Percentiles rank a stretch among this genome's conserved stretches.
These are phyloP conservation scores for Aramus guarauna DNA, from an alignment of 2,113 vertebrate genomes.

Conservation along the genomic window DNA sequence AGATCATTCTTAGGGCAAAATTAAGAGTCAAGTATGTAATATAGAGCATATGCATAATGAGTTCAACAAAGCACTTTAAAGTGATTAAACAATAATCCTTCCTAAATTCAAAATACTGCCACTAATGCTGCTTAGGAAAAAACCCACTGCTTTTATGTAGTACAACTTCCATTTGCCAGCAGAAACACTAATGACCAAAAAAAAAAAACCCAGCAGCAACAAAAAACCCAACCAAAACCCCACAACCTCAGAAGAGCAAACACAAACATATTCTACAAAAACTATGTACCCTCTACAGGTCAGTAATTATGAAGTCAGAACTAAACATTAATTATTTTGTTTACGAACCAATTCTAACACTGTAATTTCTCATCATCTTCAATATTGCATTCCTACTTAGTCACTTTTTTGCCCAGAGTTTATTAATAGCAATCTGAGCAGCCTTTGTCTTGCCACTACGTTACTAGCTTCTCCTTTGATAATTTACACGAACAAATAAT, in stretches of 20 bases:
- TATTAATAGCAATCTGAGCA: background rate
- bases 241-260: background rate
- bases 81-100: constrained; percentile 38
- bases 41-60: background rate
- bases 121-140: background rate
- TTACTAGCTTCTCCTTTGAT: background rate
- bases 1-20: background rate
- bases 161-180: background rate
- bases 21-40: background rate
- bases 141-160: background rate
- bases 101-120: constrained; percentile 2
- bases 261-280: background rate
- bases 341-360: background rate
- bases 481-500: background rate
- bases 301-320: background rate
- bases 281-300: background rate
- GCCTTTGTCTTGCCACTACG: background rate
- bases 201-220: accelerated
- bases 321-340: background rate
- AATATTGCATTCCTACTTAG: background rate
- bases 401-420: background rate
- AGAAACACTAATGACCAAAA: background rate
- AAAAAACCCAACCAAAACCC: background rate
- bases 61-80: background rate
- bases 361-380: background rate